A percentile compares a stretch with the other conserved stretches of the same genome.
Evolutionary conservation across 2,888 invertebrate genomes (phyloP).

Genomic region (Labia minor): DNA sequence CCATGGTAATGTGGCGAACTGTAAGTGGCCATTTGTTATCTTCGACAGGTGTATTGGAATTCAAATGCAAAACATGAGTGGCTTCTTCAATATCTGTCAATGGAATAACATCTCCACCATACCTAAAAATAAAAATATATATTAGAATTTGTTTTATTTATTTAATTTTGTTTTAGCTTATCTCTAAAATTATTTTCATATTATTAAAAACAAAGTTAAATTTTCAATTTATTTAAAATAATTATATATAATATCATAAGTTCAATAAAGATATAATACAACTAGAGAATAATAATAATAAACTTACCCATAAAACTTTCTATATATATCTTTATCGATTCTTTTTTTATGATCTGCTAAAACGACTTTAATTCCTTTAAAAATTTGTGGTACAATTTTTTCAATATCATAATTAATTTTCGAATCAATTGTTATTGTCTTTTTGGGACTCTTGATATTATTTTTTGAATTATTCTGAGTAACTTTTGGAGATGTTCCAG

Average conservation of each 20-base stretch:
- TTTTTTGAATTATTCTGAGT: not conserved
- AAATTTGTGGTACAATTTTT: not conserved
- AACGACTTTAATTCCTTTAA: not conserved
- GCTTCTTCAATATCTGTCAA: not conserved
- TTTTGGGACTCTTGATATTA: slow-evolving; percentile 9
- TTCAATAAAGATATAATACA: too few relatives aligned
- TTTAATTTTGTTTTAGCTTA: too few relatives aligned
- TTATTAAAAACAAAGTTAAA: too few relatives aligned
- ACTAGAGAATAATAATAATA: too few relatives aligned
- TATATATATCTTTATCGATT: not conserved
- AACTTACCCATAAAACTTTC: not conserved
- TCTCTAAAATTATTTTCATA: too few relatives aligned
- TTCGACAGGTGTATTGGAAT: not conserved
- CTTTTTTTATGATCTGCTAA: not conserved
- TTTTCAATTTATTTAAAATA: too few relatives aligned
- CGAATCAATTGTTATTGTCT: not conserved
- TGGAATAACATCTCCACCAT: not conserved
- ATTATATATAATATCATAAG: too few relatives aligned
- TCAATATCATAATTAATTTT: not conserved
- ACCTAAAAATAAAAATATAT: slow-evolving; percentile 3
- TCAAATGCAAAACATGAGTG: not conserved
- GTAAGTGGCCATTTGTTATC: not conserved
- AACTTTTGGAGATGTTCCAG: slow-evolving; percentile 13
- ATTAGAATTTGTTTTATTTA: too few relatives aligned
- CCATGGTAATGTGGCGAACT: not conserved